Evolutionary conservation across 2,888 invertebrate genomes (phyloP).

Genomic region (Xestia xanthographa): DNA sequence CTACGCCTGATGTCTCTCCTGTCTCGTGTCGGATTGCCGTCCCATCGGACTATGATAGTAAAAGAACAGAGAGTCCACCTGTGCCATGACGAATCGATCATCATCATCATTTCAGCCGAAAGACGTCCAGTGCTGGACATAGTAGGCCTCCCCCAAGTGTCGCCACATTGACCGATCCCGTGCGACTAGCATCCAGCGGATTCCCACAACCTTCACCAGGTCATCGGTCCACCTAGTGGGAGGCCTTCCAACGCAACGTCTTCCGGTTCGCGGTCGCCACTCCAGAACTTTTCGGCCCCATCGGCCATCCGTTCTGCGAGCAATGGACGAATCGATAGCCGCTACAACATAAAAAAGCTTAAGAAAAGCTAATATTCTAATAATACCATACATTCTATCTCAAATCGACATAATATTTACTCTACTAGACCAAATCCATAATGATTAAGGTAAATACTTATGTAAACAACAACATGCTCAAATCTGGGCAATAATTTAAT

Average conservation of each 20-base stretch:
- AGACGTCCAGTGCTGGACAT: no score
- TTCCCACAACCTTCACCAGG: no score
- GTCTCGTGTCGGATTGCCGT: background rate
- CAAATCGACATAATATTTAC: background rate
- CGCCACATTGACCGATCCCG: no score
- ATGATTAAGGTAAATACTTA: constrained; percentile 5
- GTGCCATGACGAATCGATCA: background rate
- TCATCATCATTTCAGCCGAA: no score
- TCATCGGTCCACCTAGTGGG: no score
- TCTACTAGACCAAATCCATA: background rate
- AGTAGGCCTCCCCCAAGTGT: no score
- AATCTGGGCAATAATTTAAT: constrained; percentile 54
- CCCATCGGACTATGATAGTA: background rate
- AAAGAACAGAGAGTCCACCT: background rate
- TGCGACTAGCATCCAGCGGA: no score
- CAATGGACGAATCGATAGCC: background rate
- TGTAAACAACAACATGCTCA: constrained; percentile 28
- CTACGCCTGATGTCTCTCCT: background rate
- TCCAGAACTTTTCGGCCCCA: no score
- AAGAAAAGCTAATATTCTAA: background rate
- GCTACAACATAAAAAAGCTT: background rate
- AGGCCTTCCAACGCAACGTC: no score
- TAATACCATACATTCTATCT: background rate
- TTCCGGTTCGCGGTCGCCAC: no score
- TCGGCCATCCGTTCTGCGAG: no score